Conservation (phyloP, 2,113 vertebrate species). For the Cygnus buccinator region DNA sequence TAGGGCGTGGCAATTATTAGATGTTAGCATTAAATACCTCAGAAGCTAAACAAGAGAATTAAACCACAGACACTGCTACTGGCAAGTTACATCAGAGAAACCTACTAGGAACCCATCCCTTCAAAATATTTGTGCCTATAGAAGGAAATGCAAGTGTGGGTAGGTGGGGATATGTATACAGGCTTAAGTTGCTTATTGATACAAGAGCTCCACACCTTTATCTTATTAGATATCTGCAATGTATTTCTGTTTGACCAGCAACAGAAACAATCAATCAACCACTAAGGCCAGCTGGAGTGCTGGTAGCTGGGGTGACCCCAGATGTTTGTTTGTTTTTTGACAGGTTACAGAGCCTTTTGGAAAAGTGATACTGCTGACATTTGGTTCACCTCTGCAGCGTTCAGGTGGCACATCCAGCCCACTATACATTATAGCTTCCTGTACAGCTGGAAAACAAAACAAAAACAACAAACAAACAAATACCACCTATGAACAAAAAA, state of each 20-base stretch:
- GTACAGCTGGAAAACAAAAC: not conserved
- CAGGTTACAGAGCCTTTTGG: not conserved
- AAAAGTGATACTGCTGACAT: not conserved
- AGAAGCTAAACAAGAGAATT: not conserved
- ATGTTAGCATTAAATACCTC: not conserved
- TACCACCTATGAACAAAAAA: not conserved
- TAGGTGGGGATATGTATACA: not conserved
- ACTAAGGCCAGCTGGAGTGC: not conserved
- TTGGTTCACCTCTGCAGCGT: not conserved
- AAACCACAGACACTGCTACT: not conserved
- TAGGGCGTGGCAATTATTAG: not conserved
- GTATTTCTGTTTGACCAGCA: not conserved
- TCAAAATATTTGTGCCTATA: not conserved
- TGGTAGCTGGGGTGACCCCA: not conserved
- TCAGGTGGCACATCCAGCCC: not conserved
- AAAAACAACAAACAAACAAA: not conserved
- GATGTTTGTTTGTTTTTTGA: not conserved
- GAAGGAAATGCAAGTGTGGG: rapidly evolving
- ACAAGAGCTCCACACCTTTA: not conserved
- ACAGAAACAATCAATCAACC: not conserved
- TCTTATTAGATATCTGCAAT: not conserved
- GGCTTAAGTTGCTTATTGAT: not conserved
- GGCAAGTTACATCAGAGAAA: not conserved
- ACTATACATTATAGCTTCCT: not conserved
- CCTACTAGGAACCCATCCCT: not conserved